phyloP scores from a whole-genome alignment of 2,113 vertebrate genomes.

The Noturus placidus region DNA sequence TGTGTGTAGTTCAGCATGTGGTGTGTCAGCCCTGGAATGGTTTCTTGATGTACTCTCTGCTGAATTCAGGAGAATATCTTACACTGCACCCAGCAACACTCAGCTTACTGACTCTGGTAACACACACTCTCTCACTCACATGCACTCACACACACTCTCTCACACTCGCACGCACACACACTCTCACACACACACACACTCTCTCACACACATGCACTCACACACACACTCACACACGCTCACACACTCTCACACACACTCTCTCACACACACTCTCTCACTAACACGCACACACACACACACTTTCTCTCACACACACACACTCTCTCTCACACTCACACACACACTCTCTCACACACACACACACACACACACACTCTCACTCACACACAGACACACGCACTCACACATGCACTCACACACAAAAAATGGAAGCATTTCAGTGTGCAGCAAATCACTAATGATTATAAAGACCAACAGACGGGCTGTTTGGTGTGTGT shows the following conservation, averaged over 20 bases:
- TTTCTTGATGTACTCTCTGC: constrained; percentile 81
- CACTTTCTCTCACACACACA: too few relatives aligned
- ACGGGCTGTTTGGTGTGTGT: background rate
- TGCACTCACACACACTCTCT: background rate
- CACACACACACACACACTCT: too few relatives aligned
- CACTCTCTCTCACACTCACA: too few relatives aligned
- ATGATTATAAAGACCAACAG: background rate
- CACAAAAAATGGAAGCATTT: background rate
- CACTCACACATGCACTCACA: too few relatives aligned
- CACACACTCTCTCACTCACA: constrained; percentile 27
- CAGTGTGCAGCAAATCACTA: background rate
- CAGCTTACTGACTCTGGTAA: constrained; percentile 83
- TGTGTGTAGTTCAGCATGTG: constrained; percentile 73
- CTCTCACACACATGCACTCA: background rate
- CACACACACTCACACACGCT: too few relatives aligned
- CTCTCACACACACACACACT: too few relatives aligned
- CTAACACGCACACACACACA: too few relatives aligned
- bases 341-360: too few relatives aligned
- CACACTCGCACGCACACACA: too few relatives aligned
- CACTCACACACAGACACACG: too few relatives aligned
- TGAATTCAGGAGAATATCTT: constrained; percentile 72
- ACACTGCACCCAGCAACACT: constrained; percentile 83
- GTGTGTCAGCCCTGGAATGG: constrained; percentile 85
- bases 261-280: too few relatives aligned
- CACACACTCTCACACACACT: too few relatives aligned